Percentiles rank a stretch among this genome's conserved stretches.
phyloP scores from a whole-genome alignment of 2,797 vertebrate genomes.

The Pantherophis alleghaniensis region DNA sequence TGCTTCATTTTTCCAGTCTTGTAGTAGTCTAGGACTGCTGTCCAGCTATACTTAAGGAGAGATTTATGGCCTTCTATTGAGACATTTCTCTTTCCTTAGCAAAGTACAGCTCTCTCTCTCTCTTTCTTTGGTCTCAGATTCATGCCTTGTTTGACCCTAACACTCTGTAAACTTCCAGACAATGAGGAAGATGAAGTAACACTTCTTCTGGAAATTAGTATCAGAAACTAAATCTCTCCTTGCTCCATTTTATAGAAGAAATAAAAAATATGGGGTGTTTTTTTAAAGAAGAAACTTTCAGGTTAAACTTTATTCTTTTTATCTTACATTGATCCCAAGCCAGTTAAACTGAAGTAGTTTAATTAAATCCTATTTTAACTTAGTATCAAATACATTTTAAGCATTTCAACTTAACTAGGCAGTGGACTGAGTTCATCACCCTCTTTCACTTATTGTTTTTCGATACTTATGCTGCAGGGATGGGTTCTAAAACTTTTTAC shows the following conservation, averaged over 20 bases:
- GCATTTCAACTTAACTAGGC: not conserved
- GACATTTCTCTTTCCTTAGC: conserved; percentile 13
- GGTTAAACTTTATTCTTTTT: not conserved
- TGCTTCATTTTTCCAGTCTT: not conserved
- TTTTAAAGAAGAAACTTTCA: not conserved
- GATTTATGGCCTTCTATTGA: not conserved
- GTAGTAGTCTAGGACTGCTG: not conserved
- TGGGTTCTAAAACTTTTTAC: too few species aligned
- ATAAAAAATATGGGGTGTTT: conserved; percentile 32
- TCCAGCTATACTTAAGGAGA: not conserved
- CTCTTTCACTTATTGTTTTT: conserved; percentile 14
- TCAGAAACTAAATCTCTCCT: conserved; percentile 34
- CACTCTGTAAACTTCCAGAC: not conserved
- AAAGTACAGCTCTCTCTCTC: not conserved
- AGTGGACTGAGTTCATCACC: not conserved
- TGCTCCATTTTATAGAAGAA: conserved; percentile 39
- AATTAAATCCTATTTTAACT: not conserved
- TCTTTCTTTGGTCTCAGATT: conserved; percentile 29
- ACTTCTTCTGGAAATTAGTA: conserved; percentile 44
- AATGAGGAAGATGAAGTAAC: conserved; percentile 36
- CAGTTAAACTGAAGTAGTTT: not conserved
- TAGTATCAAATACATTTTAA: not conserved
- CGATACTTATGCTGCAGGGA: not conserved
- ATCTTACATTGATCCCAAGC: not conserved
- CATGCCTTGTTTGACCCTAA: conserved; percentile 23